These are phyloP conservation scores for Oreocharis arfaki DNA, from an alignment of 2,113 vertebrate genomes.

Conservation along the genomic window DNA sequence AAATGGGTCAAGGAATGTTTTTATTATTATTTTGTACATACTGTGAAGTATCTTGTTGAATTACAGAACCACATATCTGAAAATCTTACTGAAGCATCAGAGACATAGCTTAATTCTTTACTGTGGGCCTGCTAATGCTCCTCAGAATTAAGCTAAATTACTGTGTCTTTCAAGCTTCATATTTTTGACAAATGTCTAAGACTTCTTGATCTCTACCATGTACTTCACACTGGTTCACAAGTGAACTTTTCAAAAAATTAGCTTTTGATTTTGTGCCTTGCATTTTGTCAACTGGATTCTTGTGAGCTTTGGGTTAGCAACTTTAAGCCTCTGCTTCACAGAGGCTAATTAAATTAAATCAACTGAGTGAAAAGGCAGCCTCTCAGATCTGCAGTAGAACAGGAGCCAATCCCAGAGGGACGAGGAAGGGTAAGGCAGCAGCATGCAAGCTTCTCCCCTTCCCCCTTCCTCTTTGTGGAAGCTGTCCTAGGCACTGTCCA, in stretches of 20 bases:
- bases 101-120: slow-evolving; percentile 53
- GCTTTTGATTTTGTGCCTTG: slow-evolving; percentile 46
- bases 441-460: slow-evolving; percentile 10
- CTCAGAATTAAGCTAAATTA: slow-evolving; percentile 56
- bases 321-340: slow-evolving; percentile 57
- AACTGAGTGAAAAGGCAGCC: slow-evolving; percentile 54
- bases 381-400: slow-evolving; percentile 43
- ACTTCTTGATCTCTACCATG: slow-evolving; percentile 52
- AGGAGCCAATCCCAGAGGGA: slow-evolving; percentile 39
- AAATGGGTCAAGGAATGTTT: slow-evolving; percentile 31
- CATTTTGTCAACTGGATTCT: slow-evolving; percentile 52
- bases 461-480: neutral
- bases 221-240: slow-evolving; percentile 5
- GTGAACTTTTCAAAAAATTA: slow-evolving; percentile 36
- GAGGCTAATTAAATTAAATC: slow-evolving; percentile 68
- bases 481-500: slow-evolving; percentile 16
- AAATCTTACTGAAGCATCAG: slow-evolving; percentile 47
- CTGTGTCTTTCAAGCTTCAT: slow-evolving; percentile 34
- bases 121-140: slow-evolving; percentile 40
- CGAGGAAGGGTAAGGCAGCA: neutral
- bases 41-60: slow-evolving; percentile 13
- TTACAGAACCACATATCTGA: slow-evolving; percentile 28
- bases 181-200: slow-evolving; percentile 57
- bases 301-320: slow-evolving; percentile 56
- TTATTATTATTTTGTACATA: slow-evolving; percentile 37